These are phyloP conservation scores for Mormyrus lacerda DNA, from an alignment of 2,113 vertebrate species.

Conservation along the genomic window DNA sequence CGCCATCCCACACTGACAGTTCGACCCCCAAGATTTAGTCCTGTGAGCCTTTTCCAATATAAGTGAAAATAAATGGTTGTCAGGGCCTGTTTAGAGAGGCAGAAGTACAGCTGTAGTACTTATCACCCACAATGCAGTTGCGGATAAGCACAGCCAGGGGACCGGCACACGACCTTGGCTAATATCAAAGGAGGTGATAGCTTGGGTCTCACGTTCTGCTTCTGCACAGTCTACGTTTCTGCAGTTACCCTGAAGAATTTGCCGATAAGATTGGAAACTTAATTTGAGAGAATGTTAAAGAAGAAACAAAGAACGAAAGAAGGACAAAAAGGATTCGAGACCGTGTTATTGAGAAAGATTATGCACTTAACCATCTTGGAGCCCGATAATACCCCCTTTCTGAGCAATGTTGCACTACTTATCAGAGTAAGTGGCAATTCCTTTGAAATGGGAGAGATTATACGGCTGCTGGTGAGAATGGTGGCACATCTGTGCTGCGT, in stretches of 20 bases:
- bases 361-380: conserved; percentile 23
- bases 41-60: neutral
- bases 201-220: neutral
- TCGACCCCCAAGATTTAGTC: neutral
- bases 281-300: conserved; percentile 3
- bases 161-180: conserved; percentile 16
- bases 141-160: conserved; percentile 4
- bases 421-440: conserved; percentile 24
- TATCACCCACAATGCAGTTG: conserved; percentile 4
- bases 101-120: neutral
- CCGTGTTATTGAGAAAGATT: conserved; percentile 24
- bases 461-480: conserved; percentile 16
- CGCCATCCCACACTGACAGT: neutral
- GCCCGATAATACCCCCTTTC: conserved; percentile 20
- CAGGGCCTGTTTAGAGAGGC: neutral
- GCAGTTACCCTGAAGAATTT: neutral
- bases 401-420: conserved; percentile 15
- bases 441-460: conserved; percentile 28
- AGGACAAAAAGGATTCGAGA: neutral
- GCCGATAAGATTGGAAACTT: neutral
- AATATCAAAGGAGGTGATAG: neutral
- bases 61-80: neutral
- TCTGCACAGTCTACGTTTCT: neutral
- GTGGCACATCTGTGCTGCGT: neutral
- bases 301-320: neutral